Evolutionary conservation across 2,113 vertebrate species (phyloP).

Genomic region (Sylvia atricapilla): DNA sequence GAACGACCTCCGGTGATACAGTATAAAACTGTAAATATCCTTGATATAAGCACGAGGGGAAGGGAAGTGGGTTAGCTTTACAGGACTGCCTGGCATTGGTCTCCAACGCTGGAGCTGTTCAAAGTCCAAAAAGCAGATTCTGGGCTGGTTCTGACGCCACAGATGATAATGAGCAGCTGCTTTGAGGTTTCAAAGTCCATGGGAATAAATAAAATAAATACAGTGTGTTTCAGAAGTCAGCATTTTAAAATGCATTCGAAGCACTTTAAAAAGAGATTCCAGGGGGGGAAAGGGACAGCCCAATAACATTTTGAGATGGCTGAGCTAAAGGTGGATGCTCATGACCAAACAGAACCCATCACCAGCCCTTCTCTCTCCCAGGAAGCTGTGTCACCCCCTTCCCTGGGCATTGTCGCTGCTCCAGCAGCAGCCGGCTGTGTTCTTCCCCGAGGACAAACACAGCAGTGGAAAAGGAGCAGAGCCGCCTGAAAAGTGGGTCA

Average conservation of each 20-base stretch:
- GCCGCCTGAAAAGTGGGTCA: constrained; percentile 11
- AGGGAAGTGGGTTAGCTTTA: not conserved
- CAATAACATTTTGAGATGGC: not conserved
- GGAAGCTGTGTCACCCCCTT: not conserved
- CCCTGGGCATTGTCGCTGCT: not conserved
- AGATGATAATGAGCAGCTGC: not conserved
- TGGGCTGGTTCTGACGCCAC: not conserved
- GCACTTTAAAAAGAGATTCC: not conserved
- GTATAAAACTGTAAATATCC: not conserved
- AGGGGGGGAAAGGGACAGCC: not conserved
- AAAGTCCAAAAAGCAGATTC: not conserved
- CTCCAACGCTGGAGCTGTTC: not conserved
- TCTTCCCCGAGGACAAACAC: not conserved
- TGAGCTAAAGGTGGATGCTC: not conserved
- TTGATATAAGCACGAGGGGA: too few relatives aligned
- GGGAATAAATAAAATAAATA: not conserved
- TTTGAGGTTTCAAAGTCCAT: not conserved
- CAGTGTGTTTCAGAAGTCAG: not conserved
- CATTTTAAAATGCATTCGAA: not conserved
- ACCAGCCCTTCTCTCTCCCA: not conserved
- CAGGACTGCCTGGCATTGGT: too few relatives aligned
- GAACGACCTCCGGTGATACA: not conserved
- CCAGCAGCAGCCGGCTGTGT: not conserved
- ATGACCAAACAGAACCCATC: not conserved
- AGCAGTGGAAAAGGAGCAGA: not conserved